Evolutionary conservation across 2,888 invertebrate genomes (phyloP), one percentile per base, ranked within the genome.

Genomic region (Cheilosia scutellata): DNA sequence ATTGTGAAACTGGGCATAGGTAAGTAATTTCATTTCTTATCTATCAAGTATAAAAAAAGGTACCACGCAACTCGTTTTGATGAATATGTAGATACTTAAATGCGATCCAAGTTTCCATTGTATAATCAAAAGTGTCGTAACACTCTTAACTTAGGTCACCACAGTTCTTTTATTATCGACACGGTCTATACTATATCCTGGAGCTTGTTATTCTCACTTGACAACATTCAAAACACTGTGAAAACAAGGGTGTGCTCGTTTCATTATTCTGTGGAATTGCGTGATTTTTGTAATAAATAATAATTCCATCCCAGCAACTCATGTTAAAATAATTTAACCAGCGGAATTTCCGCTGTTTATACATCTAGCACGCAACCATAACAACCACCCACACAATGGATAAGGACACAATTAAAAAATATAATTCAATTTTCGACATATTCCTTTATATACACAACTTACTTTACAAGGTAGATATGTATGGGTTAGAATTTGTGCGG

Each of bases 381-480:
- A 11, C 37, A 9, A 37, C 37, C 37, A 11, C 31, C 44, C 27
- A 62, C 53, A 53, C 40, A 11, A 13, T 51, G n/a, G n/a, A 37
- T 37, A 55, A 29, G 66, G 66, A 53, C 40, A 68, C 53, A 47
- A 42, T 40, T 53, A 55, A 42, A 37, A 37, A 11, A 37, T 4
- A 37, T 37, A 37, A 37, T 11, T 11, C 11, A 4, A 11, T 20
- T 20, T 20, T 20, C 9, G 4, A 11, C 3, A 37, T 4, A 4
- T 11, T 37, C 11, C 37, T 11, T 11, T 20, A 11, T 5, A 79
- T 16, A 47, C 5, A 88, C 90, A 93, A 33, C 33, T 33, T 90
- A 95, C 96, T 94, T 96, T 96, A 94, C 97, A 97, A 74, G 97
- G 97, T 89, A 98, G 94, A 93, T 97, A 97, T 88, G 97, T 97